phyloP scores from a whole-genome alignment of 2,113 vertebrate species.

The Sphyrna mokarran region DNA sequence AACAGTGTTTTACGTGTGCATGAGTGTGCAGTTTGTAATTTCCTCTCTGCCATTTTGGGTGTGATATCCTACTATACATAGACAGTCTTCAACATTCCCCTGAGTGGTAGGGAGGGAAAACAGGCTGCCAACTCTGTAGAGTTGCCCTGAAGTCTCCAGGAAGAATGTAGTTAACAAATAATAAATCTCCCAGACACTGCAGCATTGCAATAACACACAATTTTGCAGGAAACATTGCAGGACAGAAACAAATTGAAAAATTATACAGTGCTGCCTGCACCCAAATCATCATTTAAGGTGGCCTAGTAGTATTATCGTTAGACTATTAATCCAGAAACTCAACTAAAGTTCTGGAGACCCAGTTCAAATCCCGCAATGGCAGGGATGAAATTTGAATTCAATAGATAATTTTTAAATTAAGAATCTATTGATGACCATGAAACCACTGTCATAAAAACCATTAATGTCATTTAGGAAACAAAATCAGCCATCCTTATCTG shows the following conservation, averaged over 20 bases:
- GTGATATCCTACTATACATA: background rate
- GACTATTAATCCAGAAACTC: no score
- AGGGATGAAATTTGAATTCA: no score
- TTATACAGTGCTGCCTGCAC: background rate
- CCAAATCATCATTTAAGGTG: background rate
- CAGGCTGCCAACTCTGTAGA: background rate
- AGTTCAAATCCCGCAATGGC: no score
- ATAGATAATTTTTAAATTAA: no score
- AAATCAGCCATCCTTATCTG: no score
- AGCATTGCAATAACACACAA: background rate
- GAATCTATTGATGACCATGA: no score
- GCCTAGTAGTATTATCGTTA: no score
- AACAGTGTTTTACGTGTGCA: background rate
- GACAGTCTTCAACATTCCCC: background rate
- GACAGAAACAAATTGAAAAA: background rate
- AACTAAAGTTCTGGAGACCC: no score
- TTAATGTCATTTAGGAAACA: no score
- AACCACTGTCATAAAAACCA: no score
- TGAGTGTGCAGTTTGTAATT: background rate
- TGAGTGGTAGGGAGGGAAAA: background rate
- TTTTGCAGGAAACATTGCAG: background rate
- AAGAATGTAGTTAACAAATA: no score
- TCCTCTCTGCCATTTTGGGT: background rate
- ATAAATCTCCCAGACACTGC: background rate
- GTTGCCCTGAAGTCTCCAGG: background rate